phyloP scores from a whole-genome alignment of 1,140 invertebrate genomes.

The Drosophila navojoa region DNA sequence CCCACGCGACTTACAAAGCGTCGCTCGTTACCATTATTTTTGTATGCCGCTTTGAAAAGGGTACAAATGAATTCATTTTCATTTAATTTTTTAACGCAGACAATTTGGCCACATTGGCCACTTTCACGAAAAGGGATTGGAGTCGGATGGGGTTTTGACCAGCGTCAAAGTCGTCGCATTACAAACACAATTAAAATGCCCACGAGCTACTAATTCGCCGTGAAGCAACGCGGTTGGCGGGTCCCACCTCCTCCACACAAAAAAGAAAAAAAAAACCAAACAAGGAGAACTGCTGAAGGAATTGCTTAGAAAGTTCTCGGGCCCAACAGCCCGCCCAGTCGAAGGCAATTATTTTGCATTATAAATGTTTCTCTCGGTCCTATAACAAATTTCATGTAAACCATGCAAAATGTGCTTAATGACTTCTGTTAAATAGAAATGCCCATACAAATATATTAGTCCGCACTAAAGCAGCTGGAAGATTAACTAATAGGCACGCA shows the following conservation, averaged over 20 bases:
- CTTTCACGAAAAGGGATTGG: neutral
- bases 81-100: conserved; percentile 74
- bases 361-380: conserved; percentile 65
- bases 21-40: conserved; percentile 53
- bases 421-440: conserved; percentile 7
- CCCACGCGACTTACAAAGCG: conserved; percentile 54
- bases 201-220: conserved; percentile 80
- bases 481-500: conserved; percentile 4
- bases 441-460: conserved; percentile 5
- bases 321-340: conserved; percentile 61
- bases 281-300: conserved; percentile 21
- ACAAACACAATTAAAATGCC: conserved; percentile 80
- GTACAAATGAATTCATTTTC: conserved; percentile 81
- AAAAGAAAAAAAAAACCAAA: neutral
- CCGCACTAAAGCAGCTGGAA: neutral
- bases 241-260: neutral
- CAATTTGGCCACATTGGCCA: conserved; percentile 36
- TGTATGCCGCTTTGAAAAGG: conserved; percentile 76
- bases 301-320: conserved; percentile 9
- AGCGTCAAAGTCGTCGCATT: conserved; percentile 52
- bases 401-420: conserved; percentile 42
- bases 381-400: conserved; percentile 43
- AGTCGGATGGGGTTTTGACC: neutral
- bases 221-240: conserved; percentile 41
- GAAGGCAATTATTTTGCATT: conserved; percentile 81